A percentile compares a stretch with the other conserved stretches of the same genome.
phyloP scores from a whole-genome alignment of 1,140 invertebrate species.

The Aricia agestis region DNA sequence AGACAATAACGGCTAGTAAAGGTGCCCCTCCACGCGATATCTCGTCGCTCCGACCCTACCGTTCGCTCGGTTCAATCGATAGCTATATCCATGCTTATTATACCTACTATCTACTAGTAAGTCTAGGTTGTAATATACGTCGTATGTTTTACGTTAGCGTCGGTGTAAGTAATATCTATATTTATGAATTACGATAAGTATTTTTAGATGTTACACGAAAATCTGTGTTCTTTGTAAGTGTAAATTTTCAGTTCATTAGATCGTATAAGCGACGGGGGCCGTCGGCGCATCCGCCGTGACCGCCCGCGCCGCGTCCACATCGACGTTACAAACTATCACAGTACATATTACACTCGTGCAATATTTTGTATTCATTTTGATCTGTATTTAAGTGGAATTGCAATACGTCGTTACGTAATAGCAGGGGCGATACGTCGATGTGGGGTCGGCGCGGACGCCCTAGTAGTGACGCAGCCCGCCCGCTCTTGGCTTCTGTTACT shows the following conservation, averaged over 20 bases:
- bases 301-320: neutral
- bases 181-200: slow-evolving; percentile 69
- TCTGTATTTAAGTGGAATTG: neutral
- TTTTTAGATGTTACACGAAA: slow-evolving; percentile 54
- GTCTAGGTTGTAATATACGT: slow-evolving; percentile 61
- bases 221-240: slow-evolving; percentile 63
- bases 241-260: slow-evolving; percentile 62
- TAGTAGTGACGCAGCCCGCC: slow-evolving; percentile 4
- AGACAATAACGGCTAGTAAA: slow-evolving; percentile 48
- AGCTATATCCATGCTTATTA: slow-evolving; percentile 46
- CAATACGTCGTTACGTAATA: neutral
- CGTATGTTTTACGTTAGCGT: slow-evolving; percentile 59
- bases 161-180: slow-evolving; percentile 67
- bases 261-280: slow-evolving; percentile 17
- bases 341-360: neutral
- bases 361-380: neutral
- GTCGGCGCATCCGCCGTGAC: neutral
- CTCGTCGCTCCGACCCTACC: slow-evolving; percentile 29
- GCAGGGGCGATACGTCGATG: slow-evolving; percentile 6
- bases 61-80: slow-evolving; percentile 40
- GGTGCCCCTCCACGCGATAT: slow-evolving; percentile 37
- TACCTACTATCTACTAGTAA: slow-evolving; percentile 64
- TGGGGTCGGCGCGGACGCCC: neutral
- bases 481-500: slow-evolving; percentile 41
- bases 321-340: neutral